phyloP scores from a whole-genome alignment of 2,113 vertebrate species.

The Mustelus asterias region DNA sequence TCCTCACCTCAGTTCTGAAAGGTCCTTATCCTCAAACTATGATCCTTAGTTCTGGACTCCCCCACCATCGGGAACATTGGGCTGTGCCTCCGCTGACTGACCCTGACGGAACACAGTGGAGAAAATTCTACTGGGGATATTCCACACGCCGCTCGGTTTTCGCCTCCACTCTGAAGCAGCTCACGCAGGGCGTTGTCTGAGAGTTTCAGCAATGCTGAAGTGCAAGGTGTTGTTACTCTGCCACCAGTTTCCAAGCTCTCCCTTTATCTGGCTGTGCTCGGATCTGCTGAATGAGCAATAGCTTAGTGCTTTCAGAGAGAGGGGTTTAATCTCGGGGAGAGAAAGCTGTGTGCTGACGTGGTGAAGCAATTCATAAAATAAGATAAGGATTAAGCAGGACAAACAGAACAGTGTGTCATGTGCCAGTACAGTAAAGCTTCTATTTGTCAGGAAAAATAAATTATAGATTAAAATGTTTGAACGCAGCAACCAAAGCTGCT shows the following conservation, averaged over 20 bases:
- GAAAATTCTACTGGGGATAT: neutral
- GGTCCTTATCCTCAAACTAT: no score
- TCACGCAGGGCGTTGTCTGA: neutral
- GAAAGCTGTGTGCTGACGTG: neutral
- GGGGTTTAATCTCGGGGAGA: neutral
- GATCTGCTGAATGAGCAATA: neutral
- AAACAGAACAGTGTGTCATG: neutral
- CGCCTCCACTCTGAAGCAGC: neutral
- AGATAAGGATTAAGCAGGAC: neutral
- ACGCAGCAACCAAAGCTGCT: neutral
- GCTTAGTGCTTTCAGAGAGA: neutral
- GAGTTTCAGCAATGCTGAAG: neutral
- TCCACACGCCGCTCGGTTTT: neutral
- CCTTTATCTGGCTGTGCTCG: neutral
- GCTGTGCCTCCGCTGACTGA: neutral
- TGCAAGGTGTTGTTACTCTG: neutral
- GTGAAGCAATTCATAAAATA: neutral
- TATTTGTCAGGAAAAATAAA: neutral
- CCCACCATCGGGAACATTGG: no score
- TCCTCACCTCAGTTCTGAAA: no score
- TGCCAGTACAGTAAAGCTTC: neutral
- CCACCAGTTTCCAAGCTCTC: neutral
- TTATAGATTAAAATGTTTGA: neutral
- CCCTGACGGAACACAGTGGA: neutral
- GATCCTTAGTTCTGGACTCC: no score